phyloP scores from a whole-genome alignment of 2,888 invertebrate species.

The Trachelus stipa region DNA sequence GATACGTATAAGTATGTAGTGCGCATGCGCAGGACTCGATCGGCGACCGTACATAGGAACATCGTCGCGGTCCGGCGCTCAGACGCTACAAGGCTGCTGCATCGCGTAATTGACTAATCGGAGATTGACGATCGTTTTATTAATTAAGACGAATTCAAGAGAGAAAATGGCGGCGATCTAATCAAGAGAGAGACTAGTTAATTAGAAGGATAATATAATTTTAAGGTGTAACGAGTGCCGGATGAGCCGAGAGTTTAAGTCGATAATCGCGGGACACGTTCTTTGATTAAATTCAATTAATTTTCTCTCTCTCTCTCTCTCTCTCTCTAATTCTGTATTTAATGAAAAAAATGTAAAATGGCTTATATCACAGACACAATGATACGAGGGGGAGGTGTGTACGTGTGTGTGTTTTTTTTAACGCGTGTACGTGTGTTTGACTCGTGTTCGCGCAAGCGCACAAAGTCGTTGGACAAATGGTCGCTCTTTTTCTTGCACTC shows the following conservation, averaged over 20 bases:
- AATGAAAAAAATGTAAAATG: conserved; percentile 21
- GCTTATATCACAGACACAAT: conserved; percentile 55
- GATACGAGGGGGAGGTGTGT: conserved; percentile 34
- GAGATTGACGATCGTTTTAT: neutral
- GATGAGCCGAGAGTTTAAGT: neutral
- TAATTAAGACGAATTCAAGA: neutral
- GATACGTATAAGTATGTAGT: neutral
- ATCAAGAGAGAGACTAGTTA: neutral
- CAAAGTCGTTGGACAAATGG: neutral
- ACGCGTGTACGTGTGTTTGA: neutral
- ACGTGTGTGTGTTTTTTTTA: conserved; percentile 11
- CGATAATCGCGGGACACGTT: neutral
- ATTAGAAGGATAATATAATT: neutral
- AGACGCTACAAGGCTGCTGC: neutral
- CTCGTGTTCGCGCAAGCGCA: neutral
- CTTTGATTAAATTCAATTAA: neutral
- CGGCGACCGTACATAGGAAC: neutral
- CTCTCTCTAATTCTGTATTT: neutral
- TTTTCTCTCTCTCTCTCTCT: neutral
- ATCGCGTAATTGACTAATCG: neutral
- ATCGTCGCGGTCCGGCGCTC: neutral
- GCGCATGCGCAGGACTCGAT: neutral
- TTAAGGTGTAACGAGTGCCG: neutral
- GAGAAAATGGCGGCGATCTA: neutral
- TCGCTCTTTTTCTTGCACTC: neutral